These are phyloP conservation scores for Actinia equina DNA, from an alignment of 64 coral and sea anemone genomes.

Conservation along the genomic window DNA sequence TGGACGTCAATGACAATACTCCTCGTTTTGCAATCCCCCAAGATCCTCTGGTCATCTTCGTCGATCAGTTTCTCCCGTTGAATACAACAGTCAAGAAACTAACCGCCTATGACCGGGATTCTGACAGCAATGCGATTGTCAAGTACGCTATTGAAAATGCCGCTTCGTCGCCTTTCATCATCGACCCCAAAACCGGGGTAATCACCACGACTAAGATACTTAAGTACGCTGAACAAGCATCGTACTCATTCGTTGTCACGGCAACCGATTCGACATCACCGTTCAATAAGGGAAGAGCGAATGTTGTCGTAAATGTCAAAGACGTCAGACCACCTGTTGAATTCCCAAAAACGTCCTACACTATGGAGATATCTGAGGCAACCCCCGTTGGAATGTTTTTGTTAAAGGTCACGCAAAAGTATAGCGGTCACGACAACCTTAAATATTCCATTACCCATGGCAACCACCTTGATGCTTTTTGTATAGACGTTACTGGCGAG, in stretches of 20 bases:
- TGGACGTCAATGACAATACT: slow-evolving; percentile 77
- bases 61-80: slow-evolving; percentile 25
- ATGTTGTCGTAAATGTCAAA: slow-evolving; percentile 40
- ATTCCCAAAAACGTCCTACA: background rate
- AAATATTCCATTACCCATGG: slow-evolving; percentile 71
- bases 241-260: slow-evolving; percentile 67
- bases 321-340: slow-evolving; percentile 13
- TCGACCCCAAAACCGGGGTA: slow-evolving; percentile 38
- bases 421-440: slow-evolving; percentile 15
- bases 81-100: slow-evolving; percentile 7
- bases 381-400: slow-evolving; percentile 16
- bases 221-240: background rate
- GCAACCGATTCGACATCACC: slow-evolving; percentile 61
- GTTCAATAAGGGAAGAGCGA: slow-evolving; percentile 35
- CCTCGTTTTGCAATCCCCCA: slow-evolving; percentile 69
- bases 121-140: slow-evolving; percentile 34
- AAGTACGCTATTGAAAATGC: slow-evolving; percentile 54
- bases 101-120: slow-evolving; percentile 80
- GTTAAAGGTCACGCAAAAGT: background rate
- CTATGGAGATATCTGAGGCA: slow-evolving; percentile 1
- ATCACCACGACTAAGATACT: slow-evolving; percentile 42
- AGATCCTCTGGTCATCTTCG: slow-evolving; percentile 63
- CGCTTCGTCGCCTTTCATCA: slow-evolving; percentile 40
- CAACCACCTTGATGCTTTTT: slow-evolving; percentile 53
- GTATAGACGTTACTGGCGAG: slow-evolving; percentile 72